Evolutionary conservation across 2,888 invertebrate species (phyloP), one percentile per base, ranked within the genome.

Genomic region (Siphlonurus alternatus): DNA sequence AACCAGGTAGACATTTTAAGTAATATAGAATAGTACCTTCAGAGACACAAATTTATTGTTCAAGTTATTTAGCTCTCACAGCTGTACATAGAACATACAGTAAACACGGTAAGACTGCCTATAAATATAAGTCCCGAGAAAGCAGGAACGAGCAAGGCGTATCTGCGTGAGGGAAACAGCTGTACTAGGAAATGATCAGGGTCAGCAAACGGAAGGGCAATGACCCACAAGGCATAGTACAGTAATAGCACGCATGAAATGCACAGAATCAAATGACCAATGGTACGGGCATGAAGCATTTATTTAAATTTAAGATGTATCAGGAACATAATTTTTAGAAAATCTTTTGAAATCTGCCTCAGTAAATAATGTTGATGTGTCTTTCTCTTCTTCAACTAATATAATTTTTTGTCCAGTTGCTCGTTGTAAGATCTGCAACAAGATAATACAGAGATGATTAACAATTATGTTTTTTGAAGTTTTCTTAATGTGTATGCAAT

Each of bases 161-260:
- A 81, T 72, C 78, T 75, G 68, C 82, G 77, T 66, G 81, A 75
- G 2, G 81, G 81, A 68, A 84, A 80, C 65, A 79, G 71, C 23
- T 73, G 71, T 71, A 77, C 78, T 65, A 83, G 74, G 65, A 74
- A 72, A 66, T 81, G 79, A 70, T 81, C 83, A 80, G 75, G 53
- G 75, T 38, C 23, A 15, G 77, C 80, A 70, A 88, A 86, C 1
- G 87, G 87, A 69, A 85, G 78, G 60, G 82, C 80, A 65, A 85
- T 81, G 20, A 86, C 75, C 87, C 87, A 87, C 65, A 83, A 74
- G 51, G 83, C 80, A 67, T 85, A 79, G 70, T 84, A 78, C 1
- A 80, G 68, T 70, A 84, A 84, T 64, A 81, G 70, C 15, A 76
- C 71, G 2, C 79, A 72, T 2, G 82, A 81, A 2, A 77, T 69